Percentiles rank a stretch among this genome's conserved stretches.
phyloP scores from a whole-genome alignment of 1,140 invertebrate species.

The Nixonia krombeini region DNA sequence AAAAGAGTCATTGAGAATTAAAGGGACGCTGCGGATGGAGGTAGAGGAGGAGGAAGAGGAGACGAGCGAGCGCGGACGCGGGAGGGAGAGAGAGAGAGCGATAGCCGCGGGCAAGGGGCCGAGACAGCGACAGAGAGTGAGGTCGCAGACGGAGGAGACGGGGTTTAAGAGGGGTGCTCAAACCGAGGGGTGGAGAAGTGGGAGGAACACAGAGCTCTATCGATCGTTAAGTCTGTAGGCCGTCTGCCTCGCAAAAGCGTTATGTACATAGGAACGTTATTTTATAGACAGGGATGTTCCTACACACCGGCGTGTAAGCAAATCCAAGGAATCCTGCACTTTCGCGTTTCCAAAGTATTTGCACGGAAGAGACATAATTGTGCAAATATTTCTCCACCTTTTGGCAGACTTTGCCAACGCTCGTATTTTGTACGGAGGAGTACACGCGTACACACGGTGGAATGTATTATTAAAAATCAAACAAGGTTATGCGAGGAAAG shows the following conservation, averaged over 20 bases:
- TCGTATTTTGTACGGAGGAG: too few species aligned
- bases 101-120: constrained; percentile 34
- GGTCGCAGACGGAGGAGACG: constrained; percentile 19
- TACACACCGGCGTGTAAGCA: too few species aligned
- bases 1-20: constrained; percentile 29
- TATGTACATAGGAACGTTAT: constrained; percentile 28
- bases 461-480: too few species aligned
- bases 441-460: too few species aligned
- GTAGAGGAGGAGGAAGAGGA: too few species aligned
- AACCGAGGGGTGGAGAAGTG: constrained; percentile 25
- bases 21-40: constrained; percentile 19
- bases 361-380: too few species aligned
- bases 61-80: too few species aligned
- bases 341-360: too few species aligned
- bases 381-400: too few species aligned
- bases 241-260: constrained; percentile 41
- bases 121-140: constrained; percentile 33
- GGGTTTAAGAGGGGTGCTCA: constrained; percentile 33
- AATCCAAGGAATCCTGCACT: too few species aligned
- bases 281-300: constrained; percentile 15
- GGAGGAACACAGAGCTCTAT: constrained; percentile 42
- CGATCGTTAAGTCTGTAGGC: constrained; percentile 49
- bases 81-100: constrained; percentile 24
- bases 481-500: too few species aligned
- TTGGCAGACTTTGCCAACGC: too few species aligned